These are phyloP conservation scores for Drosophila melanica DNA, from an alignment of 1,140 invertebrate species.

Conservation along the genomic window DNA sequence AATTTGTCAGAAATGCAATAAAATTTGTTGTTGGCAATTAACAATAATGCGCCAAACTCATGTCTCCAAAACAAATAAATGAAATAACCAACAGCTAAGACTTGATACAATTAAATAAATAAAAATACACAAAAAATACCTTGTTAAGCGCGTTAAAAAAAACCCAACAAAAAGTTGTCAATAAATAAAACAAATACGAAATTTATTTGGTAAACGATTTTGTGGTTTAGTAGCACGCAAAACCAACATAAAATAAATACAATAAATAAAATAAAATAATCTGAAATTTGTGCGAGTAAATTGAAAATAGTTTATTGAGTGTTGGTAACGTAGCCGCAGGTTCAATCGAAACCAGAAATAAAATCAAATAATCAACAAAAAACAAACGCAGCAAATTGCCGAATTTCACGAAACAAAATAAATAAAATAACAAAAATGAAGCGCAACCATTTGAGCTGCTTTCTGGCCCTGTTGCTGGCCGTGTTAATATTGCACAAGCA, in stretches of 20 bases:
- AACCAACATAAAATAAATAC: conserved; percentile 28
- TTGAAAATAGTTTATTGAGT: conserved; percentile 57
- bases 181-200: conserved; percentile 47
- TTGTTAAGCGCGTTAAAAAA: conserved; percentile 16
- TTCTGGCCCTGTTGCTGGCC: conserved; percentile 72
- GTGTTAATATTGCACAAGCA: conserved; percentile 73
- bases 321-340: conserved; percentile 32
- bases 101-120: conserved; percentile 11
- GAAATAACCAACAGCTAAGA: conserved; percentile 29
- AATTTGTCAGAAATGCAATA: conserved; percentile 38
- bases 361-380: conserved; percentile 39
- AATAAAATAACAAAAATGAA: conserved; percentile 57
- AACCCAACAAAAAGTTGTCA: conserved; percentile 37
- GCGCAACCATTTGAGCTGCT: conserved; percentile 66
- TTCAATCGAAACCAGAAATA: conserved; percentile 40
- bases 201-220: conserved; percentile 46
- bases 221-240: conserved; percentile 49
- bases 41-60: conserved; percentile 29
- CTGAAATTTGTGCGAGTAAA: conserved; percentile 42
- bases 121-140: conserved; percentile 29
- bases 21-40: conserved; percentile 50
- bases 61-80: conserved; percentile 49
- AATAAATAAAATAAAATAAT: conserved; percentile 26
- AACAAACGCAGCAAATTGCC: conserved; percentile 1
- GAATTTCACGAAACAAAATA: conserved; percentile 23